A percentile compares a stretch with the other conserved stretches of the same genome.
These are phyloP conservation scores for Microcaecilia unicolor DNA, from an alignment of 2,797 vertebrate species.

Conservation along the genomic window DNA sequence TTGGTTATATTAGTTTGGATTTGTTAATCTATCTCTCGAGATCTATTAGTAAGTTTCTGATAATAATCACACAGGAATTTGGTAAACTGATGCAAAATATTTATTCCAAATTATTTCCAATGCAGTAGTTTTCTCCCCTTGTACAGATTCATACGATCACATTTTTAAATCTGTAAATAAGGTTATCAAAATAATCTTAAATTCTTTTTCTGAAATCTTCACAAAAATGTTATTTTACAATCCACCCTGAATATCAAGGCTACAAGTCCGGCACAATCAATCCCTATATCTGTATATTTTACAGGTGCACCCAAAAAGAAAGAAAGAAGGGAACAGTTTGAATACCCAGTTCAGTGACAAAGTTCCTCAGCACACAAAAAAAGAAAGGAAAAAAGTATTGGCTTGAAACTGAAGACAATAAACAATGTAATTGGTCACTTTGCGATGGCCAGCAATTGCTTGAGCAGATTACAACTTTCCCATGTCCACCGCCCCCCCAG, in stretches of 20 bases:
- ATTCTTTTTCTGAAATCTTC: conserved; percentile 71
- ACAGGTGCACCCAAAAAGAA: conserved; percentile 65
- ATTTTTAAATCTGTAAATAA: conserved; percentile 79
- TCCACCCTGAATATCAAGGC: conserved; percentile 80
- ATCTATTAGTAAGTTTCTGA: no score
- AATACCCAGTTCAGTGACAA: conserved; percentile 65
- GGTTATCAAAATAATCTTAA: conserved; percentile 81
- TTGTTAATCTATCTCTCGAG: no score
- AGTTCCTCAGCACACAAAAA: conserved; percentile 60
- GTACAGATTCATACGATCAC: conserved; percentile 70
- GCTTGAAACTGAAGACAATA: no score
- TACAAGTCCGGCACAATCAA: conserved; percentile 65
- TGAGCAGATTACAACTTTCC: conserved; percentile 51
- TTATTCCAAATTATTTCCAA: conserved; percentile 76
- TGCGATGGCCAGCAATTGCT: conserved; percentile 69
- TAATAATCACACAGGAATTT: conserved; percentile 48
- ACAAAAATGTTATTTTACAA: conserved; percentile 76
- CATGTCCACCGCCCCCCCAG: no score
- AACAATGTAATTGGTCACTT: conserved; percentile 65
- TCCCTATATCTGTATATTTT: conserved; percentile 70
- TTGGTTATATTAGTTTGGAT: no score
- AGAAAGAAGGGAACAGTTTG: conserved; percentile 38
- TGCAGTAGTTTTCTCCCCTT: conserved; percentile 69
- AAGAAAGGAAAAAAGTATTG: conserved; percentile 48
- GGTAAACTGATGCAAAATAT: conserved; percentile 80